phyloP scores from a whole-genome alignment of 2,113 vertebrate species.

The Myotis yumanensis region DNA sequence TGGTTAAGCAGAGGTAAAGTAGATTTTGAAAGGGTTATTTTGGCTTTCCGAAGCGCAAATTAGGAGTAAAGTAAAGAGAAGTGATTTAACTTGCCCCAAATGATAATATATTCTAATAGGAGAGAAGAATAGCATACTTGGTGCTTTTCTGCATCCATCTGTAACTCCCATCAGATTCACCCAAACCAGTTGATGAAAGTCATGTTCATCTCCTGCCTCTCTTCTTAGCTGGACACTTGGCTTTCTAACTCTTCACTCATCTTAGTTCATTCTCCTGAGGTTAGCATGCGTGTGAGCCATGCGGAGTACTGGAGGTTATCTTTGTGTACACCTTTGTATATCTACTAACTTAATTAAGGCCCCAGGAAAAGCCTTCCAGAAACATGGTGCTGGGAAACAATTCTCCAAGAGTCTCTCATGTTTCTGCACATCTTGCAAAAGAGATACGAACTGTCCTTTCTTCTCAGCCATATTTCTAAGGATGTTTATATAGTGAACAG shows the following conservation, averaged over 20 bases:
- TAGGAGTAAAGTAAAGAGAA: conserved; percentile 35
- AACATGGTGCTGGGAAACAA: not conserved
- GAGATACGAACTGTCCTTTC: not conserved
- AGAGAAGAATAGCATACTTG: not conserved
- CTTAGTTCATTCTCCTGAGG: not conserved
- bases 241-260: not conserved
- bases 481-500: not conserved
- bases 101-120: not conserved
- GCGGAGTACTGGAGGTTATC: not conserved
- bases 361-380: not conserved
- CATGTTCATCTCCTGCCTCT: rapidly evolving
- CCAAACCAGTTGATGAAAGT: not conserved
- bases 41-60: not conserved
- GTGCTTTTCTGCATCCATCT: not conserved
- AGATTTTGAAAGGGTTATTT: conserved; percentile 3
- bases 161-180: not conserved
- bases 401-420: not conserved
- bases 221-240: not conserved
- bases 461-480: not conserved
- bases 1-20: not conserved
- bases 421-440: not conserved
- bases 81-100: not conserved
- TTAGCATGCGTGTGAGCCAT: not conserved
- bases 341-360: not conserved
- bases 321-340: not conserved